Conservation (phyloP, 2,888 invertebrate genomes). For the Sturmia bella region DNA sequence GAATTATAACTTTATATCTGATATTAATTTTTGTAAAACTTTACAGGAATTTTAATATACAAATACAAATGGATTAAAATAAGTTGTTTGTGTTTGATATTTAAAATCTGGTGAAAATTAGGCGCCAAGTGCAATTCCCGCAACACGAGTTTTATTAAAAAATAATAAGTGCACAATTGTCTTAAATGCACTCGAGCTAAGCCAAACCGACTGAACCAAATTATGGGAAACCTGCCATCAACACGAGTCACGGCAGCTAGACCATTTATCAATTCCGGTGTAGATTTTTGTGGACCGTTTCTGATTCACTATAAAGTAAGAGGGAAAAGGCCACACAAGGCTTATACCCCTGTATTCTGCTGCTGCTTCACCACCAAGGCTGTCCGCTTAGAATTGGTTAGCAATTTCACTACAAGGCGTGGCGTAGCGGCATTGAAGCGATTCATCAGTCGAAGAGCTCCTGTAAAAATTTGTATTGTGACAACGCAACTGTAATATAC, state of each 20-base stretch:
- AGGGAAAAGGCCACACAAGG: background rate
- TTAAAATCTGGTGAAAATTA: too few relatives aligned
- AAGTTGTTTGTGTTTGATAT: too few relatives aligned
- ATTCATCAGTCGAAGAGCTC: background rate
- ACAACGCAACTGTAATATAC: too few relatives aligned
- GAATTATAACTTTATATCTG: too few relatives aligned
- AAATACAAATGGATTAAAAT: too few relatives aligned
- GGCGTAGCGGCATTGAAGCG: background rate
- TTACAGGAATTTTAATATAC: too few relatives aligned
- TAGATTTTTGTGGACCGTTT: background rate
- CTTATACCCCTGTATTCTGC: background rate
- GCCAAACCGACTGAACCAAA: background rate
- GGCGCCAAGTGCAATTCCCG: too few relatives aligned
- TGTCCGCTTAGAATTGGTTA: background rate
- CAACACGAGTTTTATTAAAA: too few relatives aligned
- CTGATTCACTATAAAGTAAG: background rate
- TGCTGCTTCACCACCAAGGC: background rate
- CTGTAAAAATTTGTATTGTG: background rate
- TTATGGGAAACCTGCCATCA: background rate
- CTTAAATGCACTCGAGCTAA: background rate
- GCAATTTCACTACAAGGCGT: background rate
- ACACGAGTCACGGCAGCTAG: background rate
- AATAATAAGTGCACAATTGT: background rate
- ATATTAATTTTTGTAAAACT: too few relatives aligned
- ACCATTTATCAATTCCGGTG: background rate